Percentiles rank a stretch among this genome's conserved stretches.
Evolutionary conservation across 2,113 vertebrate genomes (phyloP).

Genomic region (Melanostigma gelatinosum): DNA sequence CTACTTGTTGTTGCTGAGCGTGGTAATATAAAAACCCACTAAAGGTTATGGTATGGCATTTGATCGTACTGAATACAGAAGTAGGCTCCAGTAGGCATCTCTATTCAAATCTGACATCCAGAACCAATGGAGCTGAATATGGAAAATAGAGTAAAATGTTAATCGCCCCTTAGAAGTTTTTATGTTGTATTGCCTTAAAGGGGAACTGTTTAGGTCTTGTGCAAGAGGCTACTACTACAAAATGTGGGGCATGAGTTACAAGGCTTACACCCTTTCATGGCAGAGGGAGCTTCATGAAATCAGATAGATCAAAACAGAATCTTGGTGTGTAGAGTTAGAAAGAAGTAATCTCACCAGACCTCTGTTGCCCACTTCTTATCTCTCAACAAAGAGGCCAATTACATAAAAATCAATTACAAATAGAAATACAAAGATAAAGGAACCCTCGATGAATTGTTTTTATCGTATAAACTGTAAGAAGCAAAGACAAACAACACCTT

Average conservation of each 20-base stretch:
- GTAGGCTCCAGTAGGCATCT: background rate
- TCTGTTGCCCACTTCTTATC: background rate
- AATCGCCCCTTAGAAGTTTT: background rate
- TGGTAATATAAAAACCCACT: background rate
- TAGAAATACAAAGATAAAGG: background rate
- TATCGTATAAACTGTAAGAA: background rate
- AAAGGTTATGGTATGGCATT: slow-evolving; percentile 22
- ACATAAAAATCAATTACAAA: background rate
- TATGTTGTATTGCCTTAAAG: background rate
- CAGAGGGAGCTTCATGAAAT: background rate
- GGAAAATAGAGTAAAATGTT: background rate
- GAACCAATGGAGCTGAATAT: background rate
- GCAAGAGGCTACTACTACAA: background rate
- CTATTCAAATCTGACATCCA: background rate
- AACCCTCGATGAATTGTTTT: background rate
- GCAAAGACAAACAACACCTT: background rate
- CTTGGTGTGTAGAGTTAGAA: background rate
- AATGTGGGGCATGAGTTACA: background rate
- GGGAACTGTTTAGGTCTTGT: background rate
- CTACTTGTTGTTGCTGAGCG: too few relatives aligned
- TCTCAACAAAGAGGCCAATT: background rate
- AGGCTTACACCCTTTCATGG: background rate
- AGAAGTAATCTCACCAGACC: background rate
- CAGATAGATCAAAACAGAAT: background rate
- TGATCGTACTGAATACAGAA: background rate